Evolutionary conservation across 2,113 vertebrate species (phyloP).

Genomic region (Ailuropoda melanoleuca): DNA sequence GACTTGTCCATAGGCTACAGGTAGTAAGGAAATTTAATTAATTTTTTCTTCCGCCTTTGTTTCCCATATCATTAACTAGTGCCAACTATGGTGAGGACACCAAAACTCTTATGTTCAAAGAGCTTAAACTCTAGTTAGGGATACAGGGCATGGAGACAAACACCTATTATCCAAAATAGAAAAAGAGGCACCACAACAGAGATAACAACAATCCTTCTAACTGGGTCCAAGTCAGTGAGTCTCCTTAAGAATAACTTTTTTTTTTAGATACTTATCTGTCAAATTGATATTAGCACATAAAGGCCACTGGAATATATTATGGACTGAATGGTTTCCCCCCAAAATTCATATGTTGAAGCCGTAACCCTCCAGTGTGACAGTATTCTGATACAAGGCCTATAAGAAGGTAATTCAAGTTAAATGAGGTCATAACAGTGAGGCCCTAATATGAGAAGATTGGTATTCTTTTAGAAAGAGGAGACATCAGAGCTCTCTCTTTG

Average conservation of each 20-base stretch:
- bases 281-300: neutral
- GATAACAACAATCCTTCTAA: neutral
- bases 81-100: neutral
- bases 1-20: too few species aligned
- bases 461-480: neutral
- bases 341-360: neutral
- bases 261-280: neutral
- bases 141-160: neutral
- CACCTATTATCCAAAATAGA: neutral
- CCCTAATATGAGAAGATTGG: neutral
- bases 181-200: neutral
- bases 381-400: neutral
- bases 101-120: neutral
- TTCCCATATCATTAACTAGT: neutral
- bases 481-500: neutral
- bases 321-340: neutral
- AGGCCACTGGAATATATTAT: neutral
- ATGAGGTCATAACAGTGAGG: neutral
- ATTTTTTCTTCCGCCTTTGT: too few species aligned
- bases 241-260: neutral
- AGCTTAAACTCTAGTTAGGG: neutral
- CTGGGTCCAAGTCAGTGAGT: neutral
- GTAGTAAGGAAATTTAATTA: too few species aligned
- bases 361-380: neutral
- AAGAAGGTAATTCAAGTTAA: neutral